Base-by-base conservation (phyloP, 2,113 vertebrate species). In the Serilophus lunatus region DNA sequence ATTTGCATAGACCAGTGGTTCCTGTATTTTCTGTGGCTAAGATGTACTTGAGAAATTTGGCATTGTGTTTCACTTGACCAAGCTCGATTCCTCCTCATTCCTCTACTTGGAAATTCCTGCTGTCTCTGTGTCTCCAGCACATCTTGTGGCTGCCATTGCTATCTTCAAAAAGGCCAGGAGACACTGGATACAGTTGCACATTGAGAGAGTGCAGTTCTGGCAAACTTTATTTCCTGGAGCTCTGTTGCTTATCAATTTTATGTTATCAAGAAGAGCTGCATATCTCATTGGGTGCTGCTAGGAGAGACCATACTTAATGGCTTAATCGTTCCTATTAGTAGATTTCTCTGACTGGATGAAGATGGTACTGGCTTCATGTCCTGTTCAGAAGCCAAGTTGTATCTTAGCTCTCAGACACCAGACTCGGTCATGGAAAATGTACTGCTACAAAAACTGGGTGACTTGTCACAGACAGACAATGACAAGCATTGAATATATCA, bases 1-100 rank as follows among this genome's bases (percentile, higher is more conserved):
- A 91, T 93, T 95, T 92, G 33, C 74, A 91, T 54, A 95, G 86
- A 77, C 57, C 86, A 79, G 19, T 95, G 50, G 57, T 61, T 96
- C 61, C 70, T 84, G 70, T 76, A 51, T 90, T 87, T 92, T 91
- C 74, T 69, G 57, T 79, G 53, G 51, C 49, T 61, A 53, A 87
- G 53, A 87, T 0, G 7, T 68, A 56, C 81, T 91, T 31, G 28
- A 88, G 70, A 86, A 88, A 77, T 93, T 82, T 64, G 65, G 65
- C 74, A 31, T 23, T 44, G 35, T 61, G 45, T 64, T 95, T 87
- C 33, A 3, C 69, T 68, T 56, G 36, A 56, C 50, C 51, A 38
- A 89, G 24, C 44, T 84, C 65, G 78, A 59, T 72, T 51, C 42
- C 72, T 83, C 44, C 66, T 77, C 22, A 42, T 45, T 50, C 35